Evolutionary conservation across 1,140 invertebrate species (phyloP), one percentile per base, ranked within the genome.

Genomic region (Neodiprion fabricii): DNA sequence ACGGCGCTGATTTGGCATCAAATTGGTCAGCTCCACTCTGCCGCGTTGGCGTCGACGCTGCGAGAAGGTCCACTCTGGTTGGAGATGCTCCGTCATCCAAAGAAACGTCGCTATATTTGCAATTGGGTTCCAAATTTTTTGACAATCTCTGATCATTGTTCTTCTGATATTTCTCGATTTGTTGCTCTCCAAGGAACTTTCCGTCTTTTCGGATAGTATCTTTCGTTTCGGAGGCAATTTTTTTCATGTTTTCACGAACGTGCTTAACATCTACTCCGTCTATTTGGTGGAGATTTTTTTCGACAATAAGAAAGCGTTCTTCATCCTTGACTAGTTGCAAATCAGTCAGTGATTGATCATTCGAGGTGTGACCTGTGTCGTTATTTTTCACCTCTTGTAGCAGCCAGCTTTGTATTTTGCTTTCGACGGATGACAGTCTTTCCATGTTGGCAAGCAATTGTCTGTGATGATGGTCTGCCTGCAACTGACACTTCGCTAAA

Each of bases 361-460:
- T 14, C 14, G 73, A 70, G 14, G 23, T 11, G 47, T 1, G 17
- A 48, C 67, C 40, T 70, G 17, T 50, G 49, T 21, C 17, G 10
- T 14, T 12, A 21, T 69, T 5, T 69, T 69, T 12, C 4, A 69
- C 9, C 11, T 69, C 71, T 49, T 17, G 66, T 28, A 77, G 9
- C 53, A 61, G 53, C 53, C 53, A 86, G 76, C 50, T 79, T 48
- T 80, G 71, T 8, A 86, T 17, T 72, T 82, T 80, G 1, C 61
- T 61, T 71, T 84, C 80, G n/a, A 86, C 72, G 48, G 68, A 73
- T 17, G 70, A 74, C 78, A 83, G 83, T 21, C 65, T 75, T 9
- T 74, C 71, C 5, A 72, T 71, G 49, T 77, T 78, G 71, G 81
- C 73, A 28, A 67, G 67, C 11, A 85, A 76, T 40, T 72, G 8